These are phyloP conservation scores for Bactericera cockerelli DNA, from an alignment of 1,140 invertebrate genomes.

Conservation along the genomic window DNA sequence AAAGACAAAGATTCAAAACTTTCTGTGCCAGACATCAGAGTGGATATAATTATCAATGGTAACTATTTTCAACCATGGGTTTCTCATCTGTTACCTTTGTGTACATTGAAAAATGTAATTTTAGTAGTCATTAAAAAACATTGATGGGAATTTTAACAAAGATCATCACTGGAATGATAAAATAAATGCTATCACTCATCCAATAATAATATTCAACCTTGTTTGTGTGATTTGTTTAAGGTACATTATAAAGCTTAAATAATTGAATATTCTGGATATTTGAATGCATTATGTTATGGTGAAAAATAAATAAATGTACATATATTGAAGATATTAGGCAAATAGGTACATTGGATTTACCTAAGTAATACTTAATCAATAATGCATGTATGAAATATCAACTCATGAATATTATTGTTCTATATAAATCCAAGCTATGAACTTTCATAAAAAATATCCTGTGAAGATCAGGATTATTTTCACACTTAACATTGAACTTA, in stretches of 20 bases:
- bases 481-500: too few species aligned
- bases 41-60: background rate
- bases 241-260: background rate
- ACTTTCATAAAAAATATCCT: too few species aligned
- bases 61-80: background rate
- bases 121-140: background rate
- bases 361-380: too few species aligned
- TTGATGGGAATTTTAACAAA: background rate
- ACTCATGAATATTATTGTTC: too few species aligned
- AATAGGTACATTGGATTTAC: too few species aligned
- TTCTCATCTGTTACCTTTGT: background rate
- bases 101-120: background rate
- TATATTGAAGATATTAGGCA: too few species aligned
- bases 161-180: background rate
- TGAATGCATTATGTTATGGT: too few species aligned
- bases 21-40: background rate
- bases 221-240: background rate
- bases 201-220: background rate
- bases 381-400: too few species aligned
- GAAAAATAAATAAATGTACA: too few species aligned
- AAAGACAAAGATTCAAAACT: slow-evolving; percentile 4
- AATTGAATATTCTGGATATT: too few species aligned
- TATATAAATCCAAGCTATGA: too few species aligned
- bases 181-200: background rate
- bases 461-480: too few species aligned